These are phyloP conservation scores for Agrilus biguttatus DNA, from an alignment of 2,888 invertebrate species.

Conservation along the genomic window DNA sequence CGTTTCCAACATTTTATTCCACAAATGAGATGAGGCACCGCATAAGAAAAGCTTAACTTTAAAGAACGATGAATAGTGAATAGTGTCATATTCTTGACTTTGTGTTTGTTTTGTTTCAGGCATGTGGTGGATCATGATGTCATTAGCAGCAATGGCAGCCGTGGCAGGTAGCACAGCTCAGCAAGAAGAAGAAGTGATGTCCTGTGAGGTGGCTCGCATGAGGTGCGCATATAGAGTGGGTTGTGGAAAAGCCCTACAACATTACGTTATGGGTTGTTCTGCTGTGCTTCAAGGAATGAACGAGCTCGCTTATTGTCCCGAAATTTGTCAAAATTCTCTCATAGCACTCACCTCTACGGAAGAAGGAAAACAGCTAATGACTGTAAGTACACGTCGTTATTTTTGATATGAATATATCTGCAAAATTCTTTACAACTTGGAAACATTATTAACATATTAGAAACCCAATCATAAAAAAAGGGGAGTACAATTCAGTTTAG, in stretches of 20 bases:
- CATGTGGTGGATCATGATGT: constrained; percentile 30
- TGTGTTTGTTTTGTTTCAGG: constrained; percentile 14
- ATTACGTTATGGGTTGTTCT: constrained; percentile 61
- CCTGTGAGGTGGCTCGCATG: constrained; percentile 53
- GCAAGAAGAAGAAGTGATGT: constrained; percentile 10
- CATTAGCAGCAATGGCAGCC: constrained; percentile 24
- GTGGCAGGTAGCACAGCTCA: constrained; percentile 11
- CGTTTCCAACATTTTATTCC: no score
- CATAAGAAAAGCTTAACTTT: no score
- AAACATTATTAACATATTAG: not conserved
- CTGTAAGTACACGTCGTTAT: constrained; percentile 36
- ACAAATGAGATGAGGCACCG: no score
- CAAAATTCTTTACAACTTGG: not conserved
- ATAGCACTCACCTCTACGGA: constrained; percentile 67
- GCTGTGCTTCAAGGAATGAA: constrained; percentile 43
- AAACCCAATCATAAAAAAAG: not conserved
- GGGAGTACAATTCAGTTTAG: no score
- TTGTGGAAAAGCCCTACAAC: constrained; percentile 62
- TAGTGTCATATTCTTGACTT: constrained; percentile 2
- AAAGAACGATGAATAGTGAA: no score
- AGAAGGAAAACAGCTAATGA: constrained; percentile 64
- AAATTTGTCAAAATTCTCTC: constrained; percentile 59
- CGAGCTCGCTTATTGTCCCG: constrained; percentile 42
- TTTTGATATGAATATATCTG: constrained; percentile 1
- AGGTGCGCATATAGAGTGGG: constrained; percentile 63